Conservation (phyloP, 2,888 invertebrate genomes). For the Gisinianus flammeolus region DNA sequence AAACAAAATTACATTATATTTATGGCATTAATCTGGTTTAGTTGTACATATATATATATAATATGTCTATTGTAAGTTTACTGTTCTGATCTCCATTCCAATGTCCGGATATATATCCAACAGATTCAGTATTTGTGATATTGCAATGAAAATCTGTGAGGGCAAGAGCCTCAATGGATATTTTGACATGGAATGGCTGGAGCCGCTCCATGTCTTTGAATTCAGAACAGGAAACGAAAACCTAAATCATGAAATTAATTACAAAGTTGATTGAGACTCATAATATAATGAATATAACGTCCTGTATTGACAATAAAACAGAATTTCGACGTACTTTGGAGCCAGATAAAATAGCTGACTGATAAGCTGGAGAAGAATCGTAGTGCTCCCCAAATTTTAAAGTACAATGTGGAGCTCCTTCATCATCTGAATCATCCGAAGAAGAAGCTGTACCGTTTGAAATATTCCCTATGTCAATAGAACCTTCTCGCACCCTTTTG, state of each 20-base stretch:
- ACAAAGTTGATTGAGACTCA: background rate
- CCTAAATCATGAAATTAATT: conserved; percentile 42
- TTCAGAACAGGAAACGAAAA: conserved; percentile 57
- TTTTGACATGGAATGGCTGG: conserved; percentile 88
- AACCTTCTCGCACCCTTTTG: conserved; percentile 64
- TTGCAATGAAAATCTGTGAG: conserved; percentile 85
- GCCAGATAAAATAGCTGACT: conserved; percentile 55
- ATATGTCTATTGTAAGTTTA: conserved; percentile 63
- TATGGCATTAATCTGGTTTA: background rate
- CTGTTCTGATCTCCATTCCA: conserved; percentile 95
- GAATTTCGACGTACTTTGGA: conserved; percentile 51
- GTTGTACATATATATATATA: background rate
- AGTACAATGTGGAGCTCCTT: conserved; percentile 54
- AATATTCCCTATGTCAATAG: conserved; percentile 58
- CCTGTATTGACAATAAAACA: background rate
- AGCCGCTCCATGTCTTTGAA: conserved; percentile 63
- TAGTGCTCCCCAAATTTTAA: conserved; percentile 58
- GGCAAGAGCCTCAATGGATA: conserved; percentile 74
- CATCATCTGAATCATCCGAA: conserved; percentile 52
- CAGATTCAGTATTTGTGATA: conserved; percentile 89
- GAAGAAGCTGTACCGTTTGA: conserved; percentile 57
- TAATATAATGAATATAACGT: too few relatives aligned
- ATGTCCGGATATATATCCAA: conserved; percentile 92
- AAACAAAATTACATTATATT: background rate
- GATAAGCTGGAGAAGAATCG: conserved; percentile 41